Evolutionary conservation across 2,797 vertebrate species (phyloP).

Genomic region (Urophycis tenuis): DNA sequence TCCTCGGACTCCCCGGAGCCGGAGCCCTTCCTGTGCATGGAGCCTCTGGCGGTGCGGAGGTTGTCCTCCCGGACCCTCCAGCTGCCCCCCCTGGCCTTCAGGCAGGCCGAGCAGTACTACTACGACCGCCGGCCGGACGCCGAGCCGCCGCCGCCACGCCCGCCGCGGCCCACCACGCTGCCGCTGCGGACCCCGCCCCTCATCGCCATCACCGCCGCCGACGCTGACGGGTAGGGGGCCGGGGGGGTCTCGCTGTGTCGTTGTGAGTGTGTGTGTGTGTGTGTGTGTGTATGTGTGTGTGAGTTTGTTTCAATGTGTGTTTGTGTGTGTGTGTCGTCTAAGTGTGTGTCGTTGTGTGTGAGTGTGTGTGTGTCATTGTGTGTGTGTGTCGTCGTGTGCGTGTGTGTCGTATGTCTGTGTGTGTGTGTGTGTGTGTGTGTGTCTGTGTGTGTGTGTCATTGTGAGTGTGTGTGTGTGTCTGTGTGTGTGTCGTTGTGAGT

Average conservation of each 20-base stretch:
- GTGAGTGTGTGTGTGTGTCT: too few species aligned
- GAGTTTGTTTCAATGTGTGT: too few species aligned
- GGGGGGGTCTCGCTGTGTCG: not conserved
- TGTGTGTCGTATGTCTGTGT: too few species aligned
- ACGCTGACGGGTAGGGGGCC: slow-evolving; percentile 78
- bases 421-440: too few species aligned
- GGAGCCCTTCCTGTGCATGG: slow-evolving; percentile 72
- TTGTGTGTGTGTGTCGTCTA: too few species aligned
- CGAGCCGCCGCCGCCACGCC: slow-evolving; percentile 78
- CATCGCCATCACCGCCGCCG: slow-evolving; percentile 90
- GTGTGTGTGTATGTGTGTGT: not conserved
- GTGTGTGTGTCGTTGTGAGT: too few species aligned
- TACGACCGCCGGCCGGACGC: slow-evolving; percentile 76
- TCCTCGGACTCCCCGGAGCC: slow-evolving; percentile 72
- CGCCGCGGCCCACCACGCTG: slow-evolving; percentile 77
- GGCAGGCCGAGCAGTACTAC: slow-evolving; percentile 87
- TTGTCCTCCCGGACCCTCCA: slow-evolving; percentile 83
- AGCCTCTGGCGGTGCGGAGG: slow-evolving; percentile 82
- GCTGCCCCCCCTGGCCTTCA: slow-evolving; percentile 87
- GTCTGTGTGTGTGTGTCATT: too few species aligned
- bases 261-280: not conserved
- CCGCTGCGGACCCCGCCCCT: slow-evolving; percentile 81
- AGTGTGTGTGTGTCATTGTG: too few species aligned
- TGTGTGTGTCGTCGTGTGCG: too few species aligned
- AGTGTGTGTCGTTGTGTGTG: too few species aligned